A percentile compares a stretch with the other conserved stretches of the same genome.
Evolutionary conservation across 2,888 invertebrate species (phyloP).

Genomic region (Mythimna impura): DNA sequence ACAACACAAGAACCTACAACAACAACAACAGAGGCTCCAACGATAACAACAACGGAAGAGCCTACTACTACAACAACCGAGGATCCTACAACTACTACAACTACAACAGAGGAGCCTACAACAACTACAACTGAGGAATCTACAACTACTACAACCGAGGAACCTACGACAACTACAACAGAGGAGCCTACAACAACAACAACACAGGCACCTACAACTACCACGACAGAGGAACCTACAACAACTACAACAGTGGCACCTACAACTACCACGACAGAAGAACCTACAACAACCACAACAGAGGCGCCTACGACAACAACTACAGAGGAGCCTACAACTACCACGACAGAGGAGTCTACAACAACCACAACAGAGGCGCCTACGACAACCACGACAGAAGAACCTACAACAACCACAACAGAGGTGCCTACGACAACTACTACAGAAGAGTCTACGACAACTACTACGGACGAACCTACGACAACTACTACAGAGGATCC

Average conservation of each 20-base stretch:
- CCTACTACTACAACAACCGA: background rate
- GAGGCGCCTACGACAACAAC: background rate
- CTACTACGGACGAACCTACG: background rate
- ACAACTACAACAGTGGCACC: background rate
- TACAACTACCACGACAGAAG: slow-evolving; percentile 8
- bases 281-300: background rate
- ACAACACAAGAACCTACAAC: background rate
- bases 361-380: background rate
- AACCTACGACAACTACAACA: slow-evolving; percentile 6
- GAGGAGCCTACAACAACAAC: background rate
- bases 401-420: background rate
- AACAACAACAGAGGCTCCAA: background rate
- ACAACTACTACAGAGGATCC: background rate
- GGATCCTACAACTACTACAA: background rate
- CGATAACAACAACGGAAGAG: background rate
- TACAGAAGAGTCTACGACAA: background rate
- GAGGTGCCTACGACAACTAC: background rate
- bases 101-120: background rate
- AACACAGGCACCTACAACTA: slow-evolving; percentile 13
- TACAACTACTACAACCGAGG: background rate
- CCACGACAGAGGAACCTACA: background rate
- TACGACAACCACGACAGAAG: background rate
- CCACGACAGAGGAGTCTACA: background rate
- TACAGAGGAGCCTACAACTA: background rate
- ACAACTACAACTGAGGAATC: background rate